phyloP scores from a whole-genome alignment of 1,140 invertebrate genomes.

The Lineus longissimus region DNA sequence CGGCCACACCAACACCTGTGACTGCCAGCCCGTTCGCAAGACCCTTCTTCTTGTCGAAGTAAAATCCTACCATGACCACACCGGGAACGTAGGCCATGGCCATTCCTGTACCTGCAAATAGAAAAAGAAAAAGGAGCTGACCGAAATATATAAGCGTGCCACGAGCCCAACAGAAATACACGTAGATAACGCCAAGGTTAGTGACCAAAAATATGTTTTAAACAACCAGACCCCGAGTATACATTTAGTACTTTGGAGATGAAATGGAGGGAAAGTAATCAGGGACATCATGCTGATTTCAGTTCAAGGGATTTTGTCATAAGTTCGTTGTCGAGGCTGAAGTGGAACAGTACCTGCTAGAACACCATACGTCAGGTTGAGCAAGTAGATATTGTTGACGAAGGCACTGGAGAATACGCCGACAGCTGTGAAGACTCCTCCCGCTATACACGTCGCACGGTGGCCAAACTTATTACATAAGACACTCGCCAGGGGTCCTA shows the following conservation, averaged over 20 bases:
- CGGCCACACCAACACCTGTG: conserved; percentile 26
- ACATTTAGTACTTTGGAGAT: too few species aligned
- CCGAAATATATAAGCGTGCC: too few species aligned
- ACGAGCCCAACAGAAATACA: too few species aligned
- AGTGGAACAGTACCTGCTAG: conserved; percentile 80
- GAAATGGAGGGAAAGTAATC: too few species aligned
- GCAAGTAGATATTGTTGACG: conserved; percentile 44
- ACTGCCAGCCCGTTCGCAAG: conserved; percentile 78
- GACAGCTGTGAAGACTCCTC: conserved; percentile 65
- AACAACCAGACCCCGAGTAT: too few species aligned
- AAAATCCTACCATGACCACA: conserved; percentile 67
- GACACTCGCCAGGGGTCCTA: conserved; percentile 80
- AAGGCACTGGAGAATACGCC: conserved; percentile 75
- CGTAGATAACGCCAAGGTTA: too few species aligned
- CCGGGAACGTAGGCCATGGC: conserved; percentile 76
- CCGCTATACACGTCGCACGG: conserved; percentile 67
- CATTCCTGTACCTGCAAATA: conserved; percentile 69
- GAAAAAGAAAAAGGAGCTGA: conserved; percentile 12
- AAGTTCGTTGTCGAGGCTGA: too few species aligned
- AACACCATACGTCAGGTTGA: conserved; percentile 79
- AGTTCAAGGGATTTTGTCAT: too few species aligned
- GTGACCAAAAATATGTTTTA: too few species aligned
- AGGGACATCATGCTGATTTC: too few species aligned
- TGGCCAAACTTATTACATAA: conserved; percentile 78
- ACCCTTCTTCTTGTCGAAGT: conserved; percentile 82